Evolutionary conservation across 2,113 vertebrate genomes (phyloP).

Genomic region (Actenoides hombroni): DNA sequence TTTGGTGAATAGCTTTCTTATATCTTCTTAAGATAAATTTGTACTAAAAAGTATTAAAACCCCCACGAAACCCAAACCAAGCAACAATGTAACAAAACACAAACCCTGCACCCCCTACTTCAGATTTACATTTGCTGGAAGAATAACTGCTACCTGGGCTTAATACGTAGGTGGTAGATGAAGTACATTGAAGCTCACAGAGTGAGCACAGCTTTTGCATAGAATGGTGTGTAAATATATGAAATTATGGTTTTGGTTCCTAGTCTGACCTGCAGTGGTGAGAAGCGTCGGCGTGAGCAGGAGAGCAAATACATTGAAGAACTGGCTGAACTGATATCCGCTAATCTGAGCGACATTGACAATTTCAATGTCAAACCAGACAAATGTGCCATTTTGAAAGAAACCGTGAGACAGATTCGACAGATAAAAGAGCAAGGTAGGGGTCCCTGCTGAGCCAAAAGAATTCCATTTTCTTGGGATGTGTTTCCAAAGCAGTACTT

Average conservation of each 20-base stretch:
- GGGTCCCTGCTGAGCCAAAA: neutral
- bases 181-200: neutral
- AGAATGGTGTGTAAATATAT: neutral
- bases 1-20: neutral
- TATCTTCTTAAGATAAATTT: neutral
- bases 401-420: slow-evolving; percentile 97
- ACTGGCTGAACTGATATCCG: slow-evolving; percentile 96
- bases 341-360: slow-evolving; percentile 97
- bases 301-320: slow-evolving; percentile 99
- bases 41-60: neutral
- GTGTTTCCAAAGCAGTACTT: neutral
- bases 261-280: slow-evolving; percentile 84
- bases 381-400: slow-evolving; percentile 98
- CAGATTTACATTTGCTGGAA: neutral
- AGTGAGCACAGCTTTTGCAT: neutral
- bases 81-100: neutral
- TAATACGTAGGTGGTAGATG: neutral
- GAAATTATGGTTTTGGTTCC: neutral
- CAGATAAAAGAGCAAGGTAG: slow-evolving; percentile 99
- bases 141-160: neutral
- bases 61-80: neutral
- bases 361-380: slow-evolving; percentile 99
- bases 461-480: neutral
- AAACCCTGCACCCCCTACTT: accelerated
- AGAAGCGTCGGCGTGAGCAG: slow-evolving; percentile 96